Conservation (phyloP, 2,888 invertebrate species). For the Zaprionus obscuricornis region DNA sequence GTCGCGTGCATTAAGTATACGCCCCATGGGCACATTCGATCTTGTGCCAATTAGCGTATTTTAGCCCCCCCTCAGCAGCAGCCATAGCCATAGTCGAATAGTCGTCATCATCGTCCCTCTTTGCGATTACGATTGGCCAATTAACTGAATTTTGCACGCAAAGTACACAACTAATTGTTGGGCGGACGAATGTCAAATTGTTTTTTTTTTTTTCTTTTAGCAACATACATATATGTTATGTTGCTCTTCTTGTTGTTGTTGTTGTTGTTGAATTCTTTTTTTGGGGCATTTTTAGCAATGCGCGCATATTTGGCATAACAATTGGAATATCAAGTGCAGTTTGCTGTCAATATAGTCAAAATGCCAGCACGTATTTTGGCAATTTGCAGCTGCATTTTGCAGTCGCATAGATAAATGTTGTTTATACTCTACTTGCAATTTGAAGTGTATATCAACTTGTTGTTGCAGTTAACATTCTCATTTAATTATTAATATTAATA, state of each 20-base stretch:
- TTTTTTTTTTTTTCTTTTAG: constrained; percentile 7
- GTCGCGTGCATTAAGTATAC: constrained; percentile 25
- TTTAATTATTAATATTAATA: no score
- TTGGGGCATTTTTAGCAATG: no score
- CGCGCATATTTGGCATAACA: constrained; percentile 20
- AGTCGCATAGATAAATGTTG: no score
- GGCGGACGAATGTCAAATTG: neutral
- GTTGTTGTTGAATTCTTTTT: neutral
- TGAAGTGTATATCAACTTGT: no score
- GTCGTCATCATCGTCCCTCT: constrained; percentile 4
- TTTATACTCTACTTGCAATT: no score
- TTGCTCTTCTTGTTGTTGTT: no score
- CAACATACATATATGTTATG: no score
- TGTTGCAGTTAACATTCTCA: no score
- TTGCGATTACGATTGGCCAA: constrained; percentile 7
- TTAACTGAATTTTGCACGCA: constrained; percentile 19
- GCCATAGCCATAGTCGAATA: constrained; percentile 12
- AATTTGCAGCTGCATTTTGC: no score
- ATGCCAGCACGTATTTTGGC: constrained; percentile 28
- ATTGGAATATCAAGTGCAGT: constrained; percentile 18
- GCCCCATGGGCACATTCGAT: constrained; percentile 3
- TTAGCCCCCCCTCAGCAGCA: constrained; percentile 17
- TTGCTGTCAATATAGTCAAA: constrained; percentile 24
- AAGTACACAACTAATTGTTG: constrained; percentile 29
- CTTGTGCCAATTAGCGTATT: neutral